Percentiles rank a stretch among this genome's conserved stretches.
phyloP scores from a whole-genome alignment of 2,113 vertebrate genomes.

The Lophura nycthemera region DNA sequence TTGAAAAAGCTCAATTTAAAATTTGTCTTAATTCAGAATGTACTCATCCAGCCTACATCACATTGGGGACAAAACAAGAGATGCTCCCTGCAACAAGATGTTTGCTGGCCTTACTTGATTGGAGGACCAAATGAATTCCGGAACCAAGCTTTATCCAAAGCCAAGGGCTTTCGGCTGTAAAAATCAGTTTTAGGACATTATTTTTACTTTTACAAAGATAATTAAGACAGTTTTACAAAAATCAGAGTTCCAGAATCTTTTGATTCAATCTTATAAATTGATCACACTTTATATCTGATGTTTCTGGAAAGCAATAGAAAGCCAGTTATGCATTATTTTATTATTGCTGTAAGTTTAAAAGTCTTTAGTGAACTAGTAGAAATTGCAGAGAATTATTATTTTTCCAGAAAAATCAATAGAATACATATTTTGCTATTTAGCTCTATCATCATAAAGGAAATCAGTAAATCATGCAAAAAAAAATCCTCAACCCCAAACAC shows the following conservation, averaged over 20 bases:
- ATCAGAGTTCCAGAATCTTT: background rate
- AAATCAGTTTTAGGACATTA: background rate
- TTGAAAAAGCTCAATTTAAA: background rate
- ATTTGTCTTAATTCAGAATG: background rate
- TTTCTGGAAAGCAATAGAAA: background rate
- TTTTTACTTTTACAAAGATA: background rate
- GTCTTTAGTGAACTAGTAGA: constrained; percentile 9
- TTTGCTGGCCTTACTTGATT: background rate
- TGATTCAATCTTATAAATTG: background rate
- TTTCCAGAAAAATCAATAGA: constrained; percentile 8
- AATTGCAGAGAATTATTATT: background rate
- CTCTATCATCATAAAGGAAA: constrained; percentile 16
- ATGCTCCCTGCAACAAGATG: background rate
- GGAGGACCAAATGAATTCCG: background rate
- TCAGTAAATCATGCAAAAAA: background rate
- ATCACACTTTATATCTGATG: background rate
- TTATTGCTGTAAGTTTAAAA: background rate
- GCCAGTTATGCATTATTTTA: background rate
- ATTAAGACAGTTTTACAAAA: background rate
- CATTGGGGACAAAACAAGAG: background rate
- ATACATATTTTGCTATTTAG: background rate
- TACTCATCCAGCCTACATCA: background rate
- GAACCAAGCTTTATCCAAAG: background rate
- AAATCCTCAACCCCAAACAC: background rate
- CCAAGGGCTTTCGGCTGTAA: background rate